Base-by-base conservation (phyloP, 1,140 invertebrate species). In the Conus betulinus region DNA sequence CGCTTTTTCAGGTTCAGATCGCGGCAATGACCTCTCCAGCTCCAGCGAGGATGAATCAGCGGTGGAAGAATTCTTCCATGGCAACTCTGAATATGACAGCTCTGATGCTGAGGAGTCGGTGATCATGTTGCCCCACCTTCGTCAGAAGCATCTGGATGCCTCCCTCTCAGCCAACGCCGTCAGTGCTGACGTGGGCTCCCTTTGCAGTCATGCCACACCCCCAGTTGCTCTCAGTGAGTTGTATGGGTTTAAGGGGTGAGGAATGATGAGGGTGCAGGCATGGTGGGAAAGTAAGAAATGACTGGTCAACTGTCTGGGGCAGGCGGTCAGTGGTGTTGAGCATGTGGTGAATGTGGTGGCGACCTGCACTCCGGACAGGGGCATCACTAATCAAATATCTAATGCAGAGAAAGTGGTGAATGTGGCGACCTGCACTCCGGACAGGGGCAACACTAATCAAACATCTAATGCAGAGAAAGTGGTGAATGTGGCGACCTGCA, bases 31-130 rank as follows among this genome's bases (percentile, higher is more conserved):
- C 57, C 88, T 87, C 67, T n/a, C 52, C 27, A 79, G 86, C 81
- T 84, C 52, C 81, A 87, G 63, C 20, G 85, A 88, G 20, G 89
- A 91, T 27, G 88, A 90, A 15, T 88, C 87, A 6, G 53, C n/a
- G 13, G 74, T 25, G 20, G 82, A 52, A 52, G 85, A 88, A 25
- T 60, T 71, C 11, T 57, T 90, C 17, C 25, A 84, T 13, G 51
- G 88, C 7, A 90, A 93, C 79, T 86, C 84, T 3, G 87, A 88
- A 8, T 89, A 89, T 20, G 90, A 92, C 88, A 92, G 93, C 76
- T 93, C 92, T 0, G 91, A 91, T 15, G 89, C 91, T 76, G 93
- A 94, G 25, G 93, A 93, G 57, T 94, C 93, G 1, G 93, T 94
- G 39, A 93, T 94, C 63, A 94, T 94, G 93, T 79, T 94, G 53